phyloP scores from a whole-genome alignment of 2,797 vertebrate species.

The Menidia menidia region DNA sequence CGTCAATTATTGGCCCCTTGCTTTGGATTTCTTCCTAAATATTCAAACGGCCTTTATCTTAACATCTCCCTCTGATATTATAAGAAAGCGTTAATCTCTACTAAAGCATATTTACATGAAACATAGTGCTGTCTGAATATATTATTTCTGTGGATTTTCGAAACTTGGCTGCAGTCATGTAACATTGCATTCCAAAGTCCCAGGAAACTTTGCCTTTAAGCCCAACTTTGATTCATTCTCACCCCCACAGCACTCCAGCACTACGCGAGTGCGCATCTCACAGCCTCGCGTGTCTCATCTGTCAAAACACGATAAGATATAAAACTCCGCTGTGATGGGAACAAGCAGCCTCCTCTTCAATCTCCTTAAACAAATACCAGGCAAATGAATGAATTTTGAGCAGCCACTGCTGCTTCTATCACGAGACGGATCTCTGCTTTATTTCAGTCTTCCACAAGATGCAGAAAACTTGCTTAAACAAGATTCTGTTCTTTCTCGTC shows the following conservation, averaged over 20 bases:
- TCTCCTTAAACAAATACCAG: conserved; percentile 83
- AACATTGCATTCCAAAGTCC: conserved; percentile 2
- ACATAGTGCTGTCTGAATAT: not conserved
- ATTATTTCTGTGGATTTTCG: conserved; percentile 8
- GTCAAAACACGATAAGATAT: conserved; percentile 82
- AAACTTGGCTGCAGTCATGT: not conserved
- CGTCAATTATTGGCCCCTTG: conserved; percentile 27
- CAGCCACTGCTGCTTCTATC: conserved; percentile 71
- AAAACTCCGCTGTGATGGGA: conserved; percentile 67
- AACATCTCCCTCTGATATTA: conserved; percentile 10
- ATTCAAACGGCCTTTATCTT: conserved; percentile 16
- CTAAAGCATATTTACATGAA: not conserved
- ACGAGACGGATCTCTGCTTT: conserved; percentile 68
- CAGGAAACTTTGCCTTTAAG: conserved; percentile 38
- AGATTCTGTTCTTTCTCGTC: conserved; percentile 39
- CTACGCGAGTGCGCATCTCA: conserved; percentile 52
- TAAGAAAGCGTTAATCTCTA: not conserved
- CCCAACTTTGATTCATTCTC: conserved; percentile 43
- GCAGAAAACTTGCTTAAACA: conserved; percentile 71
- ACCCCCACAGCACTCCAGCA: conserved; percentile 51
- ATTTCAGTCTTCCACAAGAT: conserved; percentile 63
- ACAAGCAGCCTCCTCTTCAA: conserved; percentile 77
- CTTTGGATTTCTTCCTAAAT: conserved; percentile 30
- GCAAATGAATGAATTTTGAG: conserved; percentile 84
- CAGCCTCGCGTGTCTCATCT: conserved; percentile 67